phyloP scores from a whole-genome alignment of 1,140 invertebrate species.

The Diabrotica undecimpunctata region DNA sequence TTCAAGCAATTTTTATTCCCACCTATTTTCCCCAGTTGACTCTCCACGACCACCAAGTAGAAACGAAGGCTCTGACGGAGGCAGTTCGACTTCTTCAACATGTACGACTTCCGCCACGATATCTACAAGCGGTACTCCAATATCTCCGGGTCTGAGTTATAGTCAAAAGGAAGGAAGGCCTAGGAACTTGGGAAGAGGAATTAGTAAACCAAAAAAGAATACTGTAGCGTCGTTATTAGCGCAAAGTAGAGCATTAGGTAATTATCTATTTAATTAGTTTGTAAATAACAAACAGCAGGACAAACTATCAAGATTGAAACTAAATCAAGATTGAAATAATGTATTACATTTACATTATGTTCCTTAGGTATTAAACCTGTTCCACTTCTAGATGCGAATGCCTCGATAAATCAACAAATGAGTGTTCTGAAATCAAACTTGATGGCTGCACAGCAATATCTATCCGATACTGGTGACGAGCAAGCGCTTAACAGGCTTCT shows the following conservation, averaged over 20 bases:
- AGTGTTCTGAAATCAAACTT: slow-evolving; percentile 59
- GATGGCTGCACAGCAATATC: slow-evolving; percentile 55
- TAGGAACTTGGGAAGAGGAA: slow-evolving; percentile 75
- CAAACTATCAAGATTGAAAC: too few species aligned
- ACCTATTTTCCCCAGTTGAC: slow-evolving; percentile 56
- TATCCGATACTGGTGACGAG: slow-evolving; percentile 51
- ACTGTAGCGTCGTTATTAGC: slow-evolving; percentile 83
- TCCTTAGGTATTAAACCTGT: slow-evolving; percentile 55
- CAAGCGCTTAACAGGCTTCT: slow-evolving; percentile 45
- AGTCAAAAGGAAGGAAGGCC: slow-evolving; percentile 69
- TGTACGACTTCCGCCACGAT: slow-evolving; percentile 26
- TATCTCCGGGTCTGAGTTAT: slow-evolving; percentile 27
- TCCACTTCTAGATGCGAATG: slow-evolving; percentile 55
- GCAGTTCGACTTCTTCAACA: slow-evolving; percentile 58
- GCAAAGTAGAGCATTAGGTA: slow-evolving; percentile 73
- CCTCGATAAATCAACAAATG: slow-evolving; percentile 57
- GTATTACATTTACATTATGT: not conserved
- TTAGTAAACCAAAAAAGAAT: slow-evolving; percentile 87
- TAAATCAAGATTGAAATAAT: too few species aligned
- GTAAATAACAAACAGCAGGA: not conserved
- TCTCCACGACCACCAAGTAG: slow-evolving; percentile 56
- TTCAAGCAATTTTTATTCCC: slow-evolving; percentile 52
- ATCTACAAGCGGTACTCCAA: slow-evolving; percentile 23
- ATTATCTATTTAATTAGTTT: slow-evolving; percentile 27
- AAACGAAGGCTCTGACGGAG: slow-evolving; percentile 49